Conservation (phyloP, 92 coral and sea anemone species). For the Umimayanthus kanabou region DNA sequence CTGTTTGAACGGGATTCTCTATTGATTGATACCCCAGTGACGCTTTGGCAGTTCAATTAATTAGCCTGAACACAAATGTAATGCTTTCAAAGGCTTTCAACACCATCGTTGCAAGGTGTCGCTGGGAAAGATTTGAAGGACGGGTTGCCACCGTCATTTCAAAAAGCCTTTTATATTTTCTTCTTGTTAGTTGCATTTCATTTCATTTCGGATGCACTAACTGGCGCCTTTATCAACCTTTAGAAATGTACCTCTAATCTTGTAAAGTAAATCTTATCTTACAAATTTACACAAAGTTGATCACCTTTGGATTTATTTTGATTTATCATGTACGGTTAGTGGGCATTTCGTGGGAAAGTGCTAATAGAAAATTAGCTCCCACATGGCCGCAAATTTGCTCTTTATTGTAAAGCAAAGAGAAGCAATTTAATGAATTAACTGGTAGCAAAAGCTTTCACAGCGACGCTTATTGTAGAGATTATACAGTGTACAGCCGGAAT, state of each 20-base stretch:
- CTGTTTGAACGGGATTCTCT: slow-evolving; percentile 74
- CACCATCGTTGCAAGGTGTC: slow-evolving; percentile 16
- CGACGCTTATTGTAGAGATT: neutral
- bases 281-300: neutral
- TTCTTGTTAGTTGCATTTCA: neutral
- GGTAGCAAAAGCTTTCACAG: slow-evolving; percentile 1
- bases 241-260: neutral
- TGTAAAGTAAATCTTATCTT: slow-evolving; percentile 3
- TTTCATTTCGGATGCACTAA: neutral
- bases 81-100: slow-evolving; percentile 36
- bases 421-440: slow-evolving; percentile 20
- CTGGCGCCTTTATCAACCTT: neutral
- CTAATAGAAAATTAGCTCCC: slow-evolving; percentile 47
- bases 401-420: slow-evolving; percentile 40
- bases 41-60: slow-evolving; percentile 93
- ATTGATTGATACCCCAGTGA: slow-evolving; percentile 94
- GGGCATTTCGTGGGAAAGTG: slow-evolving; percentile 40
- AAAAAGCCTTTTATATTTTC: neutral
- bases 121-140: slow-evolving; percentile 12
- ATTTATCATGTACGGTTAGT: slow-evolving; percentile 3
- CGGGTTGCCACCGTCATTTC: slow-evolving; percentile 7
- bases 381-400: slow-evolving; percentile 49
- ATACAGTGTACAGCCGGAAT: neutral
- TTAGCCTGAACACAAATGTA: slow-evolving; percentile 92
- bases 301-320: slow-evolving; percentile 10